Evolutionary conservation across 2,888 invertebrate genomes (phyloP), one percentile per base, ranked within the genome.

Genomic region (Agrochola lota): DNA sequence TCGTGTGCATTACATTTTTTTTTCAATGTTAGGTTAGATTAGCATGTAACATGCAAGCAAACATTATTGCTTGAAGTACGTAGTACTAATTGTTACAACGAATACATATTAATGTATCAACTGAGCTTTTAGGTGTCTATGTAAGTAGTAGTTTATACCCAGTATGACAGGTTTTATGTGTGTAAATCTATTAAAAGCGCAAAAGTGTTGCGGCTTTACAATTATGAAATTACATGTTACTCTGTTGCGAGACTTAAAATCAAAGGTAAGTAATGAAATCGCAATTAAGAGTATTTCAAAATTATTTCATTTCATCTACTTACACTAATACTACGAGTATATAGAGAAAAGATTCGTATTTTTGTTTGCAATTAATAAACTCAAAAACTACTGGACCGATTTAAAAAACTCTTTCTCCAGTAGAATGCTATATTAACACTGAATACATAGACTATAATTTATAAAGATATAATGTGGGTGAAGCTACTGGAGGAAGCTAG

Each of bases 201-300:
- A 46, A 85, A 63, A 73, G 60, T 77, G 15, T 69, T 77, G 59
- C 63, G 23, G 15, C 30, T 15, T 40, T 55, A 81, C 46, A 71
- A 49, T 43, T 40, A 69, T 60, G 35, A 82, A 77, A 64, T 74
- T 63, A 59, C 57, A 77, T 15, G 43, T 59, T 68, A 23, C 35
- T 71, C 63, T 26, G 63, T 86, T 70, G 74, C 62, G 57, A 73
- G 63, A 84, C 35, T 35, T 26, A 7, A 63, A 70, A 46, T 73
- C n/a, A 85, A 83, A 85, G 74, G 86, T 85, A 77, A 71, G 82
- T 23, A 64, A 68, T 70, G 62, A 67, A 76, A 82, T 82, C 43
- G 52, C 66, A 85, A 82, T 81, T 85, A 85, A 72, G n/a, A 63
- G 17, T 71, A 68, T 82, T 85, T 63, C 74, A 59, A 84, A 81